These are phyloP conservation scores for Bettongia penicillata DNA, from an alignment of 2,113 vertebrate species.

Conservation along the genomic window DNA sequence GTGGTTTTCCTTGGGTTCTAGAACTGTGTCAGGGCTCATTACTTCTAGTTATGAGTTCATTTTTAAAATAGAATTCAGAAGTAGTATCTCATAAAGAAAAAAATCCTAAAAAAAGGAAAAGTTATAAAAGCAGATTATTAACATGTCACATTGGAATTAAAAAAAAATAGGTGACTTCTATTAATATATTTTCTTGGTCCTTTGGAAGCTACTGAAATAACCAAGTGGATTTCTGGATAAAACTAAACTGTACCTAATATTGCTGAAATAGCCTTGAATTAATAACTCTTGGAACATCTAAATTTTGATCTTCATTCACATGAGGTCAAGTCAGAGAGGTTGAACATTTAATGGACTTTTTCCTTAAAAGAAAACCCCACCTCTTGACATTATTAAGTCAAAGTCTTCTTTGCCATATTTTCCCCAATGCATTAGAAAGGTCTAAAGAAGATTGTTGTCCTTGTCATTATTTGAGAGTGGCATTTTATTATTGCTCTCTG, in stretches of 20 bases:
- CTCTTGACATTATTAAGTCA: not conserved
- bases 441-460: not conserved
- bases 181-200: constrained; percentile 6
- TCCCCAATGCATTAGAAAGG: not conserved
- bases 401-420: not conserved
- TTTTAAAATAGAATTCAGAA: constrained; percentile 16
- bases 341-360: not conserved
- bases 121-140: not conserved
- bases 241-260: constrained; percentile 4
- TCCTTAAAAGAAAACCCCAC: not conserved
- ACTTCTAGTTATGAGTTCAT: constrained; percentile 38
- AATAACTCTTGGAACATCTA: not conserved
- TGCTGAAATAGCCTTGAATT: not conserved
- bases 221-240: constrained; percentile 3
- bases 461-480: not conserved
- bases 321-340: not conserved
- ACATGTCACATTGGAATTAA: not conserved
- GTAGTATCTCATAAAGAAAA: constrained; percentile 9
- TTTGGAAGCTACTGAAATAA: not conserved
- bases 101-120: not conserved
- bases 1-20: constrained; percentile 17
- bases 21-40: not conserved
- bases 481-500: not conserved
- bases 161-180: not conserved
- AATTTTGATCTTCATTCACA: not conserved